A percentile compares a stretch with the other conserved stretches of the same genome.
Conservation (phyloP, 2,797 vertebrate genomes). For the Myripristis jacobus region DNA sequence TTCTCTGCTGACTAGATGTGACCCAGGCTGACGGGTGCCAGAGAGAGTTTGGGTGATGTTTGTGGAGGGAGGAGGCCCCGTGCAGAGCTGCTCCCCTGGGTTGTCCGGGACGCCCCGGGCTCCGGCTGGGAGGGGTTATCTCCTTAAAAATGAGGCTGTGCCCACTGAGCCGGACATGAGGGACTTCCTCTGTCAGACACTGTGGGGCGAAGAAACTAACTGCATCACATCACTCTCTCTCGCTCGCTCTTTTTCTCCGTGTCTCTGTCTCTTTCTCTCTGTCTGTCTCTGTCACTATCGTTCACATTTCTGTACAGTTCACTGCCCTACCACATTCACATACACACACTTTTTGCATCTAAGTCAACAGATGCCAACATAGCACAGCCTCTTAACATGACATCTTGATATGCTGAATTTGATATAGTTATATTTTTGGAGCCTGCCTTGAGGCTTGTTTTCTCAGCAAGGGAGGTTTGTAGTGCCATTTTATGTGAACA, state of each 20-base stretch:
- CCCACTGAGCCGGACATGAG: conserved; percentile 75
- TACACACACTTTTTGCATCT: not conserved
- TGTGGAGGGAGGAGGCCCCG: conserved; percentile 59
- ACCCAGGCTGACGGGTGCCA: not conserved
- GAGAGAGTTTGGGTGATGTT: conserved; percentile 44
- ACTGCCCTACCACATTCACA: not conserved
- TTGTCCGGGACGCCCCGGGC: conserved; percentile 45
- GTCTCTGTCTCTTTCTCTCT: not conserved
- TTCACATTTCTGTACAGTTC: conserved; percentile 15
- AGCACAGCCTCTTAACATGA: not conserved
- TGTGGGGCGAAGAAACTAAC: conserved; percentile 22
- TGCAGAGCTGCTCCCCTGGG: conserved; percentile 40
- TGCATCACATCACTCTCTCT: conserved; percentile 31
- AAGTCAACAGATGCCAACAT: not conserved
- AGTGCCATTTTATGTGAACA: not conserved
- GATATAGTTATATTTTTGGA: conserved; percentile 15
- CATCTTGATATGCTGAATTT: conserved; percentile 13
- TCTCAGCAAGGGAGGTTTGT: not conserved
- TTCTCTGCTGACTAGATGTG: not conserved
- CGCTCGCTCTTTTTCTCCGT: conserved; percentile 8
- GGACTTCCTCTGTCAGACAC: conserved; percentile 80
- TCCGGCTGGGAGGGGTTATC: conserved; percentile 64
- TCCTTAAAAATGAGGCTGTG: conserved; percentile 68
- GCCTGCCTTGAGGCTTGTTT: conserved; percentile 5
- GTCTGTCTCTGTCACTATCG: not conserved